These are phyloP conservation scores for Podiceps cristatus DNA, from an alignment of 2,113 vertebrate species.

Conservation along the genomic window DNA sequence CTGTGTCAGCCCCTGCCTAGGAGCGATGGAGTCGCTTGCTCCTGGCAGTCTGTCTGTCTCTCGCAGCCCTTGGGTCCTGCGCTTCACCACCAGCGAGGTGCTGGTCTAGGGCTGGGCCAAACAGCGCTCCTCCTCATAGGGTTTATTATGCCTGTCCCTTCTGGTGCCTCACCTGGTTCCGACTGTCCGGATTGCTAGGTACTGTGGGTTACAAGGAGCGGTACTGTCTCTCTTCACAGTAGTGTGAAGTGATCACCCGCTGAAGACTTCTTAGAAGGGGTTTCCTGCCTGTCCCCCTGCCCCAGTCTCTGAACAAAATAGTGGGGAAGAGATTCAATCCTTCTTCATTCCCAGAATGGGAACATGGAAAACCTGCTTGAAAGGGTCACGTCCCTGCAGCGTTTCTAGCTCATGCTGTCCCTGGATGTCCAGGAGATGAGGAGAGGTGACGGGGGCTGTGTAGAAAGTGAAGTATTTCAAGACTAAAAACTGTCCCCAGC, in stretches of 20 bases:
- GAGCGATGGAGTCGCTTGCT: fast-evolving
- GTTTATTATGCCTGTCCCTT: background rate
- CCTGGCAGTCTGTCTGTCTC: background rate
- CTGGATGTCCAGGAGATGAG: background rate
- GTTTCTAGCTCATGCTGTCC: background rate
- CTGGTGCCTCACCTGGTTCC: background rate
- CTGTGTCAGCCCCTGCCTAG: background rate
- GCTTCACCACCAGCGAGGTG: background rate
- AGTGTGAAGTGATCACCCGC: background rate
- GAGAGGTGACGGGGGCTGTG: fast-evolving
- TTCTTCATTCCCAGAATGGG: background rate
- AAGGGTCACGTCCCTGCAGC: background rate
- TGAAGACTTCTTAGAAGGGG: background rate
- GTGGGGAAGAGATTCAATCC: background rate
- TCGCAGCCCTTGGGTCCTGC: background rate
- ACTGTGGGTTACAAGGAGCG: background rate
- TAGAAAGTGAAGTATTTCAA: background rate
- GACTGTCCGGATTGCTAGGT: background rate
- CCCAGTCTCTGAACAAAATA: background rate
- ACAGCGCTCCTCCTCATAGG: background rate
- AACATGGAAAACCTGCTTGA: background rate
- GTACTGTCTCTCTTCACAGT: background rate
- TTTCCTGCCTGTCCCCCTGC: background rate
- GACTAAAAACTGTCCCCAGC: background rate
- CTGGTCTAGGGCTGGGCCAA: background rate